Conservation (phyloP, 2,113 vertebrate genomes). For the Mormyrus lacerda region DNA sequence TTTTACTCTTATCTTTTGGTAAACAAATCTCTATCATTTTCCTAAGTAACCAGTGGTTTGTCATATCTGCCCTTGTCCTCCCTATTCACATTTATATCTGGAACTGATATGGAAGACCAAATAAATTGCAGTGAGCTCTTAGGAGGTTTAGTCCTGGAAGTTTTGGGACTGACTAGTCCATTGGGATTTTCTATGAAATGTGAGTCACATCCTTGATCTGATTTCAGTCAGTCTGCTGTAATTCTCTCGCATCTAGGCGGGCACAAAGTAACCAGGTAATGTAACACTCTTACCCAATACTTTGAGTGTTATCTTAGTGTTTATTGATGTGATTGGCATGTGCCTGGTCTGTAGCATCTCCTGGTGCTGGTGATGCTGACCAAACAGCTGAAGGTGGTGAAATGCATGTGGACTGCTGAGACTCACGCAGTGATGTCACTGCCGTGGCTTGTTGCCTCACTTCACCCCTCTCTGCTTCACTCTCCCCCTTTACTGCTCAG, state of each 20-base stretch:
- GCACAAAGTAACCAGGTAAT: background rate
- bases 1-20: background rate
- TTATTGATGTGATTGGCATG: background rate
- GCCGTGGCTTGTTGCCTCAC: background rate
- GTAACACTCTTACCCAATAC: background rate
- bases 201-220: background rate
- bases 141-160: background rate
- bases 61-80: background rate
- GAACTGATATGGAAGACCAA: background rate
- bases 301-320: background rate
- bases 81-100: background rate
- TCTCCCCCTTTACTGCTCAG: background rate
- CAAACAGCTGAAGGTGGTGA: background rate
- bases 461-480: background rate
- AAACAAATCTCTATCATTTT: background rate
- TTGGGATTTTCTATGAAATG: background rate
- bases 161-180: background rate
- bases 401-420: background rate
- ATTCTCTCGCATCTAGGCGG: background rate
- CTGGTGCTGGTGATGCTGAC: background rate
- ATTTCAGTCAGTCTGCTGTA: background rate
- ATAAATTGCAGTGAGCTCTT: background rate
- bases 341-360: background rate
- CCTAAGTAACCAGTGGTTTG: background rate
- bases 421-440: background rate